Conservation (phyloP, 2,888 invertebrate species). For the Chaetogeoica ovagalla region DNA sequence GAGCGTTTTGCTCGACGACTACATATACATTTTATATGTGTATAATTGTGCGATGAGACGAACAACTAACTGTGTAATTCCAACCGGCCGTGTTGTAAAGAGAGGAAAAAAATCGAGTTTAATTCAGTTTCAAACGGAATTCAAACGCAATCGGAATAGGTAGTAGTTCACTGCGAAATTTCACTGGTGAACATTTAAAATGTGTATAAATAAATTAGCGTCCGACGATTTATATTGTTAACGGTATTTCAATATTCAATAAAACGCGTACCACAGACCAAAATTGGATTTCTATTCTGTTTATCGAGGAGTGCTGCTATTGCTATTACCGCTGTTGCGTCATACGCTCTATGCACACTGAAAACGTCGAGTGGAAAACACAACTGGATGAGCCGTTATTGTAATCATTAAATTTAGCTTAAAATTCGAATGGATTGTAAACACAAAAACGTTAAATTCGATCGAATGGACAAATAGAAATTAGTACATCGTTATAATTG, state of each 20-base stretch:
- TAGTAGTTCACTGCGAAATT: too few relatives aligned
- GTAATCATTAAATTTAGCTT: background rate
- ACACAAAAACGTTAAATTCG: background rate
- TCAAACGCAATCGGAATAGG: too few relatives aligned
- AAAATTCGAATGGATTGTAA: background rate
- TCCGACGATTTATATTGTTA: too few relatives aligned
- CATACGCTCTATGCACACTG: background rate
- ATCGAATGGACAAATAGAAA: background rate
- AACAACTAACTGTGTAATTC: too few relatives aligned
- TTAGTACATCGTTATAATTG: background rate
- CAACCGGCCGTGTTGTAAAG: background rate
- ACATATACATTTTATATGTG: too few relatives aligned
- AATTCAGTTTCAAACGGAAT: background rate
- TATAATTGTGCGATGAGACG: too few relatives aligned
- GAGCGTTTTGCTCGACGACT: too few relatives aligned
- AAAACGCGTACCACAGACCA: background rate
- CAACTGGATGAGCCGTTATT: background rate
- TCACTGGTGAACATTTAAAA: too few relatives aligned
- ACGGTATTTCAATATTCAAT: background rate
- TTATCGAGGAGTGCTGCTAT: too few relatives aligned
- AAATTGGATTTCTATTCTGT: background rate
- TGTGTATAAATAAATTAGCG: too few relatives aligned
- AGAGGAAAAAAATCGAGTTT: background rate
- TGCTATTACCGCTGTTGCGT: too few relatives aligned
- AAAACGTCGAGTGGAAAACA: slow-evolving; percentile 6